Conservation (phyloP, 2,113 vertebrate genomes). For the Silurus glanis region DNA sequence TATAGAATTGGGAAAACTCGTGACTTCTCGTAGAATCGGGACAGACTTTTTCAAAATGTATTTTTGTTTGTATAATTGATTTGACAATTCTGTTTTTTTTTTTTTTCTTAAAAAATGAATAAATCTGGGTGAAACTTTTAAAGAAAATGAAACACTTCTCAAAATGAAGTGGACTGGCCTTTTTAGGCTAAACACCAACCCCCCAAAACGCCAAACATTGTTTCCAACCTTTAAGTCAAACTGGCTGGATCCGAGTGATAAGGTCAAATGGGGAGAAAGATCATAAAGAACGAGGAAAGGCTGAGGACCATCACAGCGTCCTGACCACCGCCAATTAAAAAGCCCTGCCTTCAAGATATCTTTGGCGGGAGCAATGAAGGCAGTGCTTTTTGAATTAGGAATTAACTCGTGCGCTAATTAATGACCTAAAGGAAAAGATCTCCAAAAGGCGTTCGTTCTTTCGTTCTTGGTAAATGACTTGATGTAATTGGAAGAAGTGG, state of each 20-base stretch:
- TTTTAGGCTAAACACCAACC: slow-evolving; percentile 18
- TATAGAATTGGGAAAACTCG: too few species aligned
- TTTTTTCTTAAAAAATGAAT: neutral
- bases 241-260: slow-evolving; percentile 48
- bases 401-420: slow-evolving; percentile 58
- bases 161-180: slow-evolving; percentile 23
- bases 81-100: too few species aligned
- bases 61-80: neutral
- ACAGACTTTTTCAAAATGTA: neutral
- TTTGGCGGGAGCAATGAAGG: slow-evolving; percentile 17
- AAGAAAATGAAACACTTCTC: slow-evolving; percentile 12
- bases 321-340: slow-evolving; percentile 8
- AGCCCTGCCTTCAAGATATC: neutral
- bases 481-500: slow-evolving; percentile 7
- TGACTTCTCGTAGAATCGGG: neutral
- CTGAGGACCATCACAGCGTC: slow-evolving; percentile 16
- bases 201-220: slow-evolving; percentile 8
- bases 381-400: slow-evolving; percentile 58
- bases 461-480: too few species aligned
- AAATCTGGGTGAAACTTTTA: neutral
- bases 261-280: slow-evolving; percentile 51
- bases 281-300: slow-evolving; percentile 48
- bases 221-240: slow-evolving; percentile 58
- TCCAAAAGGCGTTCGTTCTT: slow-evolving; percentile 5
- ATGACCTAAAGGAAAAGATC: slow-evolving; percentile 57